phyloP scores from a whole-genome alignment of 2,113 vertebrate genomes.

The Eurystomus gularis region DNA sequence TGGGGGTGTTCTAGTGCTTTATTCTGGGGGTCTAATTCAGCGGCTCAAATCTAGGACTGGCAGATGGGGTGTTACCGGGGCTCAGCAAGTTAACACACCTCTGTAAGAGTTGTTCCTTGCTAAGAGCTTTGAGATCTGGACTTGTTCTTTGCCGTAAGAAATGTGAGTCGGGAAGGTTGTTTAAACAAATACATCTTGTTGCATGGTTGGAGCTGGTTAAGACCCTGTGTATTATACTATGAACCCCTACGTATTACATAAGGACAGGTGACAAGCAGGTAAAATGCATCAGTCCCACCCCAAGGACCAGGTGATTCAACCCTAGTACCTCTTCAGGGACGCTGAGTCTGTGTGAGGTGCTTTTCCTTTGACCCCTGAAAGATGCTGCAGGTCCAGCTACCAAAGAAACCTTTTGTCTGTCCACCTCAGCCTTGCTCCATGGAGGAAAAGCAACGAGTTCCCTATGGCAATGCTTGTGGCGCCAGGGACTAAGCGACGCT shows the following conservation, averaged over 20 bases:
- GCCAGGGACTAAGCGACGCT: neutral
- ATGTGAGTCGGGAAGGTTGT: fast-evolving
- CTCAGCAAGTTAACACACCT: neutral
- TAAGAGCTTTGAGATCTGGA: neutral
- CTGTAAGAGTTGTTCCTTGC: fast-evolving
- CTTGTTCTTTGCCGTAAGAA: neutral
- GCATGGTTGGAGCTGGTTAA: neutral
- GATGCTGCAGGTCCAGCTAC: neutral
- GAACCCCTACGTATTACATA: neutral
- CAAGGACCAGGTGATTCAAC: neutral
- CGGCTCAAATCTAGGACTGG: fast-evolving
- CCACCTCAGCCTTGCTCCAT: fast-evolving
- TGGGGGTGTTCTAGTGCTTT: neutral
- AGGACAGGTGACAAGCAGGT: neutral
- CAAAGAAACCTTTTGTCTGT: fast-evolving
- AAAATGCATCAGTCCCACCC: neutral
- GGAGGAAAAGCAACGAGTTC: neutral
- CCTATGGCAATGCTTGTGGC: neutral
- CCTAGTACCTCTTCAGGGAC: neutral
- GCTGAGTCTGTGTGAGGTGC: fast-evolving
- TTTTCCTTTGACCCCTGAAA: neutral
- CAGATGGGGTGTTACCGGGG: fast-evolving
- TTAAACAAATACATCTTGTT: neutral
- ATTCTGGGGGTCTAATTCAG: neutral
- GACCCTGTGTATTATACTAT: neutral